A percentile compares a stretch with the other conserved stretches of the same genome.
phyloP scores from a whole-genome alignment of 2,113 vertebrate genomes.

The Ia io region DNA sequence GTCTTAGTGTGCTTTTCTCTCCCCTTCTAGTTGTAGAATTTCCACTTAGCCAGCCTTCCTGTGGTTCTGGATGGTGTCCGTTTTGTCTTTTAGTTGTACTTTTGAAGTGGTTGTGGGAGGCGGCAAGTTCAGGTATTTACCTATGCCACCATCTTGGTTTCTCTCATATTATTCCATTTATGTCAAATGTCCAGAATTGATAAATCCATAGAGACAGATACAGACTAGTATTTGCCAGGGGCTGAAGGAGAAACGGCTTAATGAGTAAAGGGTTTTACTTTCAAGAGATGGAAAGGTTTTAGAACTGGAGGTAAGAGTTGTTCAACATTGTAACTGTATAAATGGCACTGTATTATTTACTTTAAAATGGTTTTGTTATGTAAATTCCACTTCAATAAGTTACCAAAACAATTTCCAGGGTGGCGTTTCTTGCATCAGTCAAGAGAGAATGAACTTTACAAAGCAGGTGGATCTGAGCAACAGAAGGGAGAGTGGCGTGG shows the following conservation, averaged over 20 bases:
- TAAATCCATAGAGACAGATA: neutral
- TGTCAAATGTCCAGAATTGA: neutral
- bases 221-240: neutral
- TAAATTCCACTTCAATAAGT: neutral
- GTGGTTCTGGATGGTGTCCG: no score
- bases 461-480: neutral
- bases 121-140: no score
- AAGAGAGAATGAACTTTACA: neutral
- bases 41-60: no score
- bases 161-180: neutral
- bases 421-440: no score
- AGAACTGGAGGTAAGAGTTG: neutral
- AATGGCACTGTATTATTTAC: no score
- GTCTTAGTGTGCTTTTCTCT: no score
- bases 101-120: no score
- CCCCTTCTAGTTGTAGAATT: no score
- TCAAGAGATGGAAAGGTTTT: neutral
- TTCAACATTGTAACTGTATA: neutral
- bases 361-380: neutral
- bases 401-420: neutral
- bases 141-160: no score
- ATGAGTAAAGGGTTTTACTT: neutral
- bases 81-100: no score
- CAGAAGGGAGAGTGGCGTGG: neutral
- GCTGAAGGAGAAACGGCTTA: neutral